These are phyloP conservation scores for Meiosimyza platycephala DNA, from an alignment of 2,888 invertebrate species.

Conservation along the genomic window DNA sequence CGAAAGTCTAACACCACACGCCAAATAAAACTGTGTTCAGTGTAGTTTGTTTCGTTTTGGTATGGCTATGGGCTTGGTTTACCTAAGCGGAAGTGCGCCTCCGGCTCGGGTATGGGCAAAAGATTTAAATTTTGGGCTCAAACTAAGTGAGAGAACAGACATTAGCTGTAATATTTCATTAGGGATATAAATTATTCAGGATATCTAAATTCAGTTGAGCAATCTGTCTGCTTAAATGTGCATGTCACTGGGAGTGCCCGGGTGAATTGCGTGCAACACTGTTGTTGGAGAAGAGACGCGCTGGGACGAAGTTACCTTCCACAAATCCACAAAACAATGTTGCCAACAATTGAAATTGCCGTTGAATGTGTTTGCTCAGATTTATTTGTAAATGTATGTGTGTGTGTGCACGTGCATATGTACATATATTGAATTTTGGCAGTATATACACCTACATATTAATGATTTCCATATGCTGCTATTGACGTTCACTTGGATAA, in stretches of 20 bases:
- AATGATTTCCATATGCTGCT: too few relatives aligned
- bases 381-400: not conserved
- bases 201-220: conserved; percentile 25
- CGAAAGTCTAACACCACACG: too few relatives aligned
- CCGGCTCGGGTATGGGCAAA: not conserved
- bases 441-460: too few relatives aligned
- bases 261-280: conserved; percentile 9
- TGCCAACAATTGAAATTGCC: not conserved
- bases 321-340: conserved; percentile 1
- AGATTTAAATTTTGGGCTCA: not conserved
- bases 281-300: too few relatives aligned
- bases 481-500: too few relatives aligned
- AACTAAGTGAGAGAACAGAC: conserved; percentile 19
- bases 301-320: too few relatives aligned
- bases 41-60: too few relatives aligned
- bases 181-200: conserved; percentile 26
- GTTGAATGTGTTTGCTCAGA: not conserved
- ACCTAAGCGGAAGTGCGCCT: conserved; percentile 17
- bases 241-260: conserved; percentile 16
- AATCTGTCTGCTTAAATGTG: conserved; percentile 25
- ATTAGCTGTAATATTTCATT: conserved; percentile 17
- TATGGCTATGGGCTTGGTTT: not conserved
- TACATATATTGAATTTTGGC: not conserved
- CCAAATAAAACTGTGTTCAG: too few relatives aligned
- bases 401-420: not conserved